Base-by-base conservation (phyloP, 2,797 vertebrate species). In the Scolopax rusticola region DNA sequence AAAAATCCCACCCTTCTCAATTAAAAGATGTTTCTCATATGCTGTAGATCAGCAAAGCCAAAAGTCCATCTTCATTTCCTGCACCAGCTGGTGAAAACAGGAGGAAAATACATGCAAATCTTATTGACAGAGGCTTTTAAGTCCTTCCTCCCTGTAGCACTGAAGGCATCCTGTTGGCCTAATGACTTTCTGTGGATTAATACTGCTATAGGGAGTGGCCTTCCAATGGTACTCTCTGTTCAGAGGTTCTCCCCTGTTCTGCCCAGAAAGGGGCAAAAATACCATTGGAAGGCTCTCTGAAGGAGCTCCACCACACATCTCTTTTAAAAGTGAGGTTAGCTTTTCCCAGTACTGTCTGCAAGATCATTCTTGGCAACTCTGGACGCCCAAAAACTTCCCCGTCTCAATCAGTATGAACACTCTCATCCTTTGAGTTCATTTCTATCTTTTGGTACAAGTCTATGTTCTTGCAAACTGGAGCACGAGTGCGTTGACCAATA, bases 11-110 rank as follows among this genome's bases (percentile, higher is more conserved):
- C 43, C 21, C 36, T 84, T 91, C 51, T 89, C 63, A 70, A 74
- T 60, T 70, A 87, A 86, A 95, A 90, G 51, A 76, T 38, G 20
- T 74, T 83, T 90, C 71, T 96, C 56, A 53, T 74, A 68, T 50
- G 74, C 23, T 77, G 59, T 50, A 84, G 51, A 78, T 65, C 14
- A 45, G 65, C 47, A 94, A 91, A 96, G 65, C 53, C 50, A 71
- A 88, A 77, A 15, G 56, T 60, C 64, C 88, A 38, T 60, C 56
- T 53, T 84, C 40, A 69, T 16, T 79, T 95, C 64, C 38, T 3
- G 3, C 53, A 64, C 24, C 0, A 2, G 11, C n/a, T 82, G 43
- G 40, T 69, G 74, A 79, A 95, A 94, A 95, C 38, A 71, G 61
- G 63, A 88, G 80, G 48, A 92, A 97, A 93, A 93, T 16, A 12